Evolutionary conservation across 2,797 vertebrate genomes (phyloP).

Genomic region (Labeo calbasu): DNA sequence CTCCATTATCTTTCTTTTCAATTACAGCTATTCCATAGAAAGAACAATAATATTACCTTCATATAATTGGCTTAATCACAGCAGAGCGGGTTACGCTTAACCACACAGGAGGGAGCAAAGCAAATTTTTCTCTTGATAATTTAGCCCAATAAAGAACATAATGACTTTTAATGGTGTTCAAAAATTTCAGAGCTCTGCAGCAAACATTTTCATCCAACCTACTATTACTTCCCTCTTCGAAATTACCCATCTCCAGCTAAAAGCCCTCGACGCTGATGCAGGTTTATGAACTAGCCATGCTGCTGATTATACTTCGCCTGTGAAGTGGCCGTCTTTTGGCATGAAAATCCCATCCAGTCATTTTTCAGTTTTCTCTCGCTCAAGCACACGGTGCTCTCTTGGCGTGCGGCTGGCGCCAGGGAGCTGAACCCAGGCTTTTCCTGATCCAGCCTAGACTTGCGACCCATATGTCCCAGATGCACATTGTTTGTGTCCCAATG

Average conservation of each 20-base stretch:
- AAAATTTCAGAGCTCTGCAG: slow-evolving; percentile 44
- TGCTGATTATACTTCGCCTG: slow-evolving; percentile 33
- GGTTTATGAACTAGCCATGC: slow-evolving; percentile 19
- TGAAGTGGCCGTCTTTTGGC: slow-evolving; percentile 16
- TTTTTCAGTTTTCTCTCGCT: not conserved
- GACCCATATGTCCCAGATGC: slow-evolving; percentile 38
- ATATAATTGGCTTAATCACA: slow-evolving; percentile 42
- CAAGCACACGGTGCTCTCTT: not conserved
- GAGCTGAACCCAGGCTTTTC: not conserved
- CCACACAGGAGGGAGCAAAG: slow-evolving; percentile 34
- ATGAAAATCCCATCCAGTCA: not conserved
- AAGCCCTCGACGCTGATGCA: slow-evolving; percentile 12
- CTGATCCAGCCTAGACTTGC: slow-evolving; percentile 28
- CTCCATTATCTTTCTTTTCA: slow-evolving; percentile 31
- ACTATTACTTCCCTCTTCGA: slow-evolving; percentile 46
- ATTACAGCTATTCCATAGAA: slow-evolving; percentile 22
- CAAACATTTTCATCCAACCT: slow-evolving; percentile 41
- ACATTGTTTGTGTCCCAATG: slow-evolving; percentile 59
- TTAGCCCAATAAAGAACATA: slow-evolving; percentile 47
- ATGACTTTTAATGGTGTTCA: slow-evolving; percentile 53
- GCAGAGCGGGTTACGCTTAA: slow-evolving; percentile 39
- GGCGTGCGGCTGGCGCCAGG: not conserved
- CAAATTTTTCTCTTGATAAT: slow-evolving; percentile 55
- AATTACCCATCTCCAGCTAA: slow-evolving; percentile 26
- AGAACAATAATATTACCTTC: slow-evolving; percentile 39